These are phyloP conservation scores for Volucella inanis DNA, from an alignment of 2,888 invertebrate species.

Conservation along the genomic window DNA sequence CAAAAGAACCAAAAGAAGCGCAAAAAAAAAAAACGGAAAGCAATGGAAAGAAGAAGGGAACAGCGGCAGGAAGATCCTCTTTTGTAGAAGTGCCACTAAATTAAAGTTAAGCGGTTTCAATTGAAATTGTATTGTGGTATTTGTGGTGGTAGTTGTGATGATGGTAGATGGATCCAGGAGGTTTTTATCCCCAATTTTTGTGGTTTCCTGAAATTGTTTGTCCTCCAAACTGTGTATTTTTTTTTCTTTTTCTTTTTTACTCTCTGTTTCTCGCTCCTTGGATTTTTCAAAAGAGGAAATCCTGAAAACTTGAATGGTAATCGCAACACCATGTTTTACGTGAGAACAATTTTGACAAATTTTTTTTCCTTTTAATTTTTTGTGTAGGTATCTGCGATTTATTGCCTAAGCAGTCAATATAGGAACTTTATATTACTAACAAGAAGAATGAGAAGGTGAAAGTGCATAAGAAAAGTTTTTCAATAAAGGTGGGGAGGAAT, in stretches of 20 bases:
- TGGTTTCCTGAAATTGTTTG: slow-evolving; percentile 45
- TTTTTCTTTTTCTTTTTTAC: neutral
- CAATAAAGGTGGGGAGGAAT: too few relatives aligned
- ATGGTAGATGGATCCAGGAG: neutral
- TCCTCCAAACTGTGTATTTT: slow-evolving; percentile 10
- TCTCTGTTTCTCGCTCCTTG: neutral
- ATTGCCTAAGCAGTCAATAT: slow-evolving; percentile 1
- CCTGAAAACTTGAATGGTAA: slow-evolving; percentile 8
- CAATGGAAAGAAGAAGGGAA: neutral
- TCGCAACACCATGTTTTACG: slow-evolving; percentile 15
- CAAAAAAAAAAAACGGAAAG: neutral
- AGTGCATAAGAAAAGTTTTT: too few relatives aligned
- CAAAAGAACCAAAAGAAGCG: neutral
- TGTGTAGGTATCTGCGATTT: neutral
- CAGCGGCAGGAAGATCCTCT: slow-evolving; percentile 29
- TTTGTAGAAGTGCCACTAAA: slow-evolving; percentile 63
- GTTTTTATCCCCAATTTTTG: slow-evolving; percentile 42
- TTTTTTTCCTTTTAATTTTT: neutral
- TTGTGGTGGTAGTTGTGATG: neutral
- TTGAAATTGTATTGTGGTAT: slow-evolving; percentile 60
- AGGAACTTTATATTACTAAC: neutral
- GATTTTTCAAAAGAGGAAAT: too few relatives aligned
- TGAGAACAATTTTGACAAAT: neutral
- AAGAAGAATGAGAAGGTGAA: too few relatives aligned
- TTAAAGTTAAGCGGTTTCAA: slow-evolving; percentile 65